phyloP scores from a whole-genome alignment of 2,797 vertebrate genomes.

The Catharus ustulatus region DNA sequence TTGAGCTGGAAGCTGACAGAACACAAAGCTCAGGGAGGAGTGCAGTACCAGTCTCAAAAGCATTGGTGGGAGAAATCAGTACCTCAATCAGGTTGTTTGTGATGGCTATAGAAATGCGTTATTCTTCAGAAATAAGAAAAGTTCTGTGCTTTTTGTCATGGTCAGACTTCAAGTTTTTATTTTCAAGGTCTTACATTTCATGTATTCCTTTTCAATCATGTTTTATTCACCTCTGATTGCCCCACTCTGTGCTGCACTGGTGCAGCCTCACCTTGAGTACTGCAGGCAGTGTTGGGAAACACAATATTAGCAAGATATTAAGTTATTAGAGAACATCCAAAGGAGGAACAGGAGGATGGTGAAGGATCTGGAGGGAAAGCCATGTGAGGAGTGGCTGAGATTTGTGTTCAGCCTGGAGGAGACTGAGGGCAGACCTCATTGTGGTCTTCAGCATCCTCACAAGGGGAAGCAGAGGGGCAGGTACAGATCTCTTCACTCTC shows the following conservation, averaged over 20 bases:
- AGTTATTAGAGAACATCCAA: no score
- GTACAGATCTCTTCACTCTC: neutral
- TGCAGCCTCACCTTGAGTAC: neutral
- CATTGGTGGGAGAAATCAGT: neutral
- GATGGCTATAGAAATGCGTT: neutral
- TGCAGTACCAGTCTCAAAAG: neutral
- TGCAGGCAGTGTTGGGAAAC: neutral
- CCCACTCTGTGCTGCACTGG: neutral
- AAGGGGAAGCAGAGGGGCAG: neutral
- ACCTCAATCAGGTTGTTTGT: neutral
- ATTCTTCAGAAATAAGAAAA: neutral
- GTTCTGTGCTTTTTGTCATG: neutral
- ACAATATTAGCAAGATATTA: no score
- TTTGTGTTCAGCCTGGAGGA: neutral
- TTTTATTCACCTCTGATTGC: neutral
- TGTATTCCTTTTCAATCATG: neutral
- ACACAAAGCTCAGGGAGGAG: neutral
- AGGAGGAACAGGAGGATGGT: neutral
- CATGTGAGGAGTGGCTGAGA: neutral
- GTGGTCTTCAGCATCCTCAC: accelerated
- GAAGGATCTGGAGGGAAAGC: neutral
- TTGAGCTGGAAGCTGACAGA: neutral
- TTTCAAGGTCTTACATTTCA: neutral
- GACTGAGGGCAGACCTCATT: no score
- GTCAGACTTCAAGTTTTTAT: neutral